These are phyloP conservation scores for Vireo altiloquus DNA, from an alignment of 2,113 vertebrate species.

Conservation along the genomic window DNA sequence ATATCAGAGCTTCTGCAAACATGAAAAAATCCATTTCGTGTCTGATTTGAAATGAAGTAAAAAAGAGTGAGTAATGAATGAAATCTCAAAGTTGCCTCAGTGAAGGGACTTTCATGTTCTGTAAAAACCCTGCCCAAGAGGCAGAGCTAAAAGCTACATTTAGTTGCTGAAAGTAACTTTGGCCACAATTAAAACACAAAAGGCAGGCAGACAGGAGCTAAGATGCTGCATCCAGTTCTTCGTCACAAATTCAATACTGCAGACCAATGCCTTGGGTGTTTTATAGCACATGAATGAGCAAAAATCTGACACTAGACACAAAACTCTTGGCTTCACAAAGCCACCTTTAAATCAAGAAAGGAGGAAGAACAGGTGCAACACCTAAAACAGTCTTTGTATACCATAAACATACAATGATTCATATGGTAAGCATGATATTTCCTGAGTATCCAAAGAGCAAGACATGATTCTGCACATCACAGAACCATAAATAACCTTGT, in stretches of 20 bases:
- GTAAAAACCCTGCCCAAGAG: not conserved
- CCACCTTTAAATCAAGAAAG: not conserved
- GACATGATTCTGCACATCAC: not conserved
- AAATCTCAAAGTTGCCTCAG: not conserved
- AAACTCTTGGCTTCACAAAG: not conserved
- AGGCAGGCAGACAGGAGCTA: not conserved
- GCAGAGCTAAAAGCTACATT: not conserved
- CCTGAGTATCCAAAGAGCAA: not conserved
- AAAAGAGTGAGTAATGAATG: not conserved
- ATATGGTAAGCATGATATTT: not conserved
- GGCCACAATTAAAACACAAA: not conserved
- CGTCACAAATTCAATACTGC: not conserved
- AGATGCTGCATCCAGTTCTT: not conserved
- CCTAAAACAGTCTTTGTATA: not conserved
- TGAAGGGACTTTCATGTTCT: not conserved
- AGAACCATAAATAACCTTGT: not conserved
- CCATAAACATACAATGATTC: rapidly evolving
- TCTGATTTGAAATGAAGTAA: not conserved
- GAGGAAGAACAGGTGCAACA: not conserved
- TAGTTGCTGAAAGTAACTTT: not conserved
- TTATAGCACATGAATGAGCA: not conserved
- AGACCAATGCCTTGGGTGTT: not conserved
- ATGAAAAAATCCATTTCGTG: not conserved
- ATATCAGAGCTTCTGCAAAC: not conserved
- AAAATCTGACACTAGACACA: not conserved